Evolutionary conservation across 2,888 invertebrate species (phyloP).

Genomic region (Isotomurus palustris): DNA sequence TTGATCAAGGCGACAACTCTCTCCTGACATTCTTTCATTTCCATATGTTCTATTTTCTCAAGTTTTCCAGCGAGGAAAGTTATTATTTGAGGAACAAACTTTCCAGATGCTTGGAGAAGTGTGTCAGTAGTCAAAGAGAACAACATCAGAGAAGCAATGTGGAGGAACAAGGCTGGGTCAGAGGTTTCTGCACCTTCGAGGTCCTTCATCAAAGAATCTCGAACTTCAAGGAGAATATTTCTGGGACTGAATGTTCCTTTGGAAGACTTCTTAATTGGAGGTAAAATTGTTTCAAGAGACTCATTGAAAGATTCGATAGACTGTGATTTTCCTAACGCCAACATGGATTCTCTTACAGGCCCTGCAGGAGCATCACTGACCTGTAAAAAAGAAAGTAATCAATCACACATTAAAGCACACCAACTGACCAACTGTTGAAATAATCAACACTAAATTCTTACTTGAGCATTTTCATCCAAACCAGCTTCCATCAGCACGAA

Average conservation of each 20-base stretch:
- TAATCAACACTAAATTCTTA: background rate
- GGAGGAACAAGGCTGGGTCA: constrained; percentile 73
- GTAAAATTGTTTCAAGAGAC: constrained; percentile 20
- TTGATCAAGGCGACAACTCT: constrained; percentile 36
- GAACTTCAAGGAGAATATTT: constrained; percentile 47
- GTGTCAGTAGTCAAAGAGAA: constrained; percentile 75
- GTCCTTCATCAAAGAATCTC: constrained; percentile 74
- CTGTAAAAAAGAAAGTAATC: constrained; percentile 1
- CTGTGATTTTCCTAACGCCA: constrained; percentile 25
- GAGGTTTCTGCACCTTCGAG: constrained; percentile 59
- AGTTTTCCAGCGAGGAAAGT: constrained; percentile 66
- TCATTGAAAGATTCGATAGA: constrained; percentile 23
- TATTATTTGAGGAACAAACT: constrained; percentile 80
- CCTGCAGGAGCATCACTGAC: constrained; percentile 26
- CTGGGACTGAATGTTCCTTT: constrained; percentile 17
- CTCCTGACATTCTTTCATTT: constrained; percentile 57
- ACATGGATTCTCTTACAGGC: constrained; percentile 24
- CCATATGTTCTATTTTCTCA: constrained; percentile 60
- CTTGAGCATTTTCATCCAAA: constrained; percentile 30
- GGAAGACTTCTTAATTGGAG: constrained; percentile 33
- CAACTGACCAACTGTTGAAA: background rate
- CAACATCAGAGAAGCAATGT: constrained; percentile 69
- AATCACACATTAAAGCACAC: background rate
- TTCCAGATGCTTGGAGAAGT: constrained; percentile 88
- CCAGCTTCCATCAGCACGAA: constrained; percentile 36